phyloP scores from a whole-genome alignment of 2,888 invertebrate genomes.

The Epiblema foenella region DNA sequence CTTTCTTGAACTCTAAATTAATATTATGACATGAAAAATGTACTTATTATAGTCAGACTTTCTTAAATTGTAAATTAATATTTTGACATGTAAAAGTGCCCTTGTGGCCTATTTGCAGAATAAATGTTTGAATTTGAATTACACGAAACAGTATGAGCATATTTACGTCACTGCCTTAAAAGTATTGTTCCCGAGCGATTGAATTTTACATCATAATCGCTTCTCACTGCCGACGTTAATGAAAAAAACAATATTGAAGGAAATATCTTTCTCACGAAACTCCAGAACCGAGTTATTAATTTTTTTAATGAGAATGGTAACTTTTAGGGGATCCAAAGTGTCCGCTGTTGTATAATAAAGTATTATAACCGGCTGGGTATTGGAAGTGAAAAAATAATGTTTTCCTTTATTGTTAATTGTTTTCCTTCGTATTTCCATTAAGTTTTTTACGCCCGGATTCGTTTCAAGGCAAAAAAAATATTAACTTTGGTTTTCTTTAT shows the following conservation, averaged over 20 bases:
- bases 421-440: neutral
- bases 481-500: neutral
- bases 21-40: too few relatives aligned
- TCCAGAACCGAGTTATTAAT: constrained; percentile 16
- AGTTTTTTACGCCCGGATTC: neutral
- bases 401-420: constrained; percentile 14
- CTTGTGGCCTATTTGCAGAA: too few relatives aligned
- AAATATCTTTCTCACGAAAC: constrained; percentile 9
- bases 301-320: constrained; percentile 28
- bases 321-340: constrained; percentile 11
- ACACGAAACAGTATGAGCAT: too few relatives aligned
- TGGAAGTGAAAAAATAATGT: neutral
- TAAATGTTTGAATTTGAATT: too few relatives aligned
- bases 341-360: constrained; percentile 1
- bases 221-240: neutral
- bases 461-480: neutral
- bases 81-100: too few relatives aligned
- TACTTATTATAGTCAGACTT: too few relatives aligned
- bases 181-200: too few relatives aligned
- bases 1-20: too few relatives aligned
- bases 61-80: too few relatives aligned
- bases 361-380: constrained; percentile 8
- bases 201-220: neutral
- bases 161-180: too few relatives aligned
- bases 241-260: constrained; percentile 6